Conservation (phyloP, 2,797 vertebrate genomes). For the Kryptopterus vitreolus region DNA sequence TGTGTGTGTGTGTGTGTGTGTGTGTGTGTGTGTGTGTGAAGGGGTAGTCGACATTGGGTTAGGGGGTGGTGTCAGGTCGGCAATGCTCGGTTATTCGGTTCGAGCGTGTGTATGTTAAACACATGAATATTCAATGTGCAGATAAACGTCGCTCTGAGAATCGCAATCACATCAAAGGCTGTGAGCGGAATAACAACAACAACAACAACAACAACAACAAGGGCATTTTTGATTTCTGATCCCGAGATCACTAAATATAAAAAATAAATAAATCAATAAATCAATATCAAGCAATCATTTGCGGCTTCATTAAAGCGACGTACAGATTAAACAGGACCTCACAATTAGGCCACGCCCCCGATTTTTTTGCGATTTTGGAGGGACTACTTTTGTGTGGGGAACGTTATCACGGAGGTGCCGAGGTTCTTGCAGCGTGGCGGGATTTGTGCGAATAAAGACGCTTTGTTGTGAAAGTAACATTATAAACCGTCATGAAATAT, state of each 20-base stretch:
- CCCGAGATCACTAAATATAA: too few relatives aligned
- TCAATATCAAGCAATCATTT: too few relatives aligned
- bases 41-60: too few relatives aligned
- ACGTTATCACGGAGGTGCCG: background rate
- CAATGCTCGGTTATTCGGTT: constrained; percentile 72
- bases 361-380: too few relatives aligned
- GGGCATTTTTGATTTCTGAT: background rate
- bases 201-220: background rate
- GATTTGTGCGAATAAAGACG: background rate
- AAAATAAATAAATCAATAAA: too few relatives aligned
- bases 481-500: background rate
- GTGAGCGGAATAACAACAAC: constrained; percentile 76
- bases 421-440: background rate
- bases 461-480: background rate
- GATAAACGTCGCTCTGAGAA: constrained; percentile 72
- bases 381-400: too few relatives aligned
- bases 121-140: constrained; percentile 81
- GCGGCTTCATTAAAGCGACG: too few relatives aligned
- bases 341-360: background rate
- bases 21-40: too few relatives aligned
- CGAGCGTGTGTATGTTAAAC: constrained; percentile 80
- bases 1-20: too few relatives aligned
- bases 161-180: constrained; percentile 64
- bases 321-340: too few relatives aligned
- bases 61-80: constrained; percentile 52